Conservation (phyloP, 2,888 invertebrate genomes). For the Amiota mariae region DNA sequence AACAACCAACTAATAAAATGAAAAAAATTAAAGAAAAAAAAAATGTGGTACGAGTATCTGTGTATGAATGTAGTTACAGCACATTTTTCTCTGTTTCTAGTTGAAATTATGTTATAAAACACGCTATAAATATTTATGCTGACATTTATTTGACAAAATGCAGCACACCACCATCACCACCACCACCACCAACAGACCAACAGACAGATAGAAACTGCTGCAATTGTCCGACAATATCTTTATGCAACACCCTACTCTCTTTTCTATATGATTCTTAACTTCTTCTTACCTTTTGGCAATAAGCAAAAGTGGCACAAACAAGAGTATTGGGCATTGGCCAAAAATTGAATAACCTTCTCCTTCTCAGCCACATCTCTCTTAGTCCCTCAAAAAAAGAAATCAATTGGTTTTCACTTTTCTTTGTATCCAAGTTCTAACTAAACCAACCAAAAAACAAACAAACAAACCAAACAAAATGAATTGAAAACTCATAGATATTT, state of each 20-base stretch:
- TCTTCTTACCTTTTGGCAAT: conserved; percentile 39
- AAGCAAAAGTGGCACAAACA: conserved; percentile 26
- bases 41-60: not conserved
- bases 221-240: too few species aligned
- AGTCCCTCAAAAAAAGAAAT: not conserved
- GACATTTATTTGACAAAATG: conserved; percentile 50
- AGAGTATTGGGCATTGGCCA: not conserved
- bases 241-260: too few species aligned
- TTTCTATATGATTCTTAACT: not conserved
- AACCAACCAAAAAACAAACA: not conserved
- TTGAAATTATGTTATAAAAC: conserved; percentile 43
- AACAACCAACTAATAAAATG: not conserved
- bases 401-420: conserved; percentile 15
- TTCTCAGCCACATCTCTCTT: too few species aligned
- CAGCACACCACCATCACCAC: conserved; percentile 32
- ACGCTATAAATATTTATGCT: conserved; percentile 44
- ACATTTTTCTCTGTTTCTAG: not conserved
- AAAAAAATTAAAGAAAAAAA: not conserved
- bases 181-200: too few species aligned
- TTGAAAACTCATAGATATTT: too few species aligned
- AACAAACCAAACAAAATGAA: too few species aligned
- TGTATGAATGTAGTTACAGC: not conserved
- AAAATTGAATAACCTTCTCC: too few species aligned
- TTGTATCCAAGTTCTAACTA: not conserved
- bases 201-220: too few species aligned